Percentiles rank a stretch among this genome's conserved stretches.
Evolutionary conservation across 2,797 vertebrate genomes (phyloP).

Genomic region (Chaenodraco wilsoni): DNA sequence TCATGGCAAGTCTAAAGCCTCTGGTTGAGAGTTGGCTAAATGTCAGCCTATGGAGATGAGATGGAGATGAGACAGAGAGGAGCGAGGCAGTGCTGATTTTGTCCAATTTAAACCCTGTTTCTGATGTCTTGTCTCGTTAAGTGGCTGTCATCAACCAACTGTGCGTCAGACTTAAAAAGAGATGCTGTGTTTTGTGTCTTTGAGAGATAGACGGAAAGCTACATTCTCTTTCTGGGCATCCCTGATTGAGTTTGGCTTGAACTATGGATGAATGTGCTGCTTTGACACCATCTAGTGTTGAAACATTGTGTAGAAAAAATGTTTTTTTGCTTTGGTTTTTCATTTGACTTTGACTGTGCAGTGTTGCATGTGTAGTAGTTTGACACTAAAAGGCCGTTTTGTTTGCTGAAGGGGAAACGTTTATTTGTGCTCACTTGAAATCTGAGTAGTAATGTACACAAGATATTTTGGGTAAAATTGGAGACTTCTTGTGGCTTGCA

Average conservation of each 20-base stretch:
- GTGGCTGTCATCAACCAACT: constrained; percentile 48
- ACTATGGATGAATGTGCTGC: constrained; percentile 26
- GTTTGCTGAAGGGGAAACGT: not conserved
- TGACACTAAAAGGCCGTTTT: not conserved
- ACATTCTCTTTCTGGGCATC: not conserved
- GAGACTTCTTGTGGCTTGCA: not conserved
- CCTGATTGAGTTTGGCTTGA: not conserved
- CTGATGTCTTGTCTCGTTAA: constrained; percentile 55
- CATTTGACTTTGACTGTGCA: constrained; percentile 11
- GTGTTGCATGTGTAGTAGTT: not conserved
- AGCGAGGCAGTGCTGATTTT: constrained; percentile 41
- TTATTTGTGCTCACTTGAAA: not conserved
- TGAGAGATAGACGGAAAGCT: not conserved
- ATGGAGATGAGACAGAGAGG: constrained; percentile 71
- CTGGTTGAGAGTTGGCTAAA: constrained; percentile 76
- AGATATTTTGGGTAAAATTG: not conserved
- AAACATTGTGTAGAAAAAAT: constrained; percentile 4
- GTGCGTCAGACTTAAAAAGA: constrained; percentile 35
- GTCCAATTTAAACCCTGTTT: constrained; percentile 51
- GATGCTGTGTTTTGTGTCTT: constrained; percentile 9
- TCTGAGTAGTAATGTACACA: not conserved
- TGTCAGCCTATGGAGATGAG: constrained; percentile 79
- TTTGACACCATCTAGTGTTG: constrained; percentile 73
- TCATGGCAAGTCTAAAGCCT: constrained; percentile 61
- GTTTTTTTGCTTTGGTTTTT: not conserved